phyloP scores from a whole-genome alignment of 2,797 vertebrate species.

The Dendrocincla tyrannina region DNA sequence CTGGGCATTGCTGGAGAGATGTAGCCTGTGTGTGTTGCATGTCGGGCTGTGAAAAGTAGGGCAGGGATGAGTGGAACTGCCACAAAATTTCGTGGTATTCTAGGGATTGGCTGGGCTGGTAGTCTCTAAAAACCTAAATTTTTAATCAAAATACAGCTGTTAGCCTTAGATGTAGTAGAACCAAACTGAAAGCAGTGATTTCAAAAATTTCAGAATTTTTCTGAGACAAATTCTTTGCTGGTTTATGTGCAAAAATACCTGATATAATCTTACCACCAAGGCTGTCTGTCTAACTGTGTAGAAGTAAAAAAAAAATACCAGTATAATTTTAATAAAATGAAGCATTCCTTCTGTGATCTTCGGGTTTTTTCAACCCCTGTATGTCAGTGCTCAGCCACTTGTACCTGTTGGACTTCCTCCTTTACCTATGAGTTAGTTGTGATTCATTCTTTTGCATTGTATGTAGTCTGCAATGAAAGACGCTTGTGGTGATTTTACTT shows the following conservation, averaged over 20 bases:
- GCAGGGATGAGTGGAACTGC: accelerated
- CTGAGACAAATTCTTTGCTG: not conserved
- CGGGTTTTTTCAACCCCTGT: not conserved
- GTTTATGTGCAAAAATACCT: not conserved
- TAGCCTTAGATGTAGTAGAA: not conserved
- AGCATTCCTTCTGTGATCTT: not conserved
- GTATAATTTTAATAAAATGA: not conserved
- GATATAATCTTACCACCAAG: not conserved
- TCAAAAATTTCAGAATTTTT: no score
- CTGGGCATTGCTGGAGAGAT: accelerated
- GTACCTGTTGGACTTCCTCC: not conserved
- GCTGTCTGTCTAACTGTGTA: not conserved
- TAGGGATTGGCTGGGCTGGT: not conserved
- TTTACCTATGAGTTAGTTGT: not conserved
- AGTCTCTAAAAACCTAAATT: not conserved
- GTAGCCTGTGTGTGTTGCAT: accelerated
- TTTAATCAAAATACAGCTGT: not conserved
- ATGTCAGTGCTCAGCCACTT: not conserved
- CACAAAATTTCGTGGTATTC: not conserved
- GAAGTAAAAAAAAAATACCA: not conserved
- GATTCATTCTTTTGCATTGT: not conserved
- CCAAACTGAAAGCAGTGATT: not conserved
- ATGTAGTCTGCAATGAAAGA: not conserved
- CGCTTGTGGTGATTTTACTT: not conserved
- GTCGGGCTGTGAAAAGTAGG: accelerated